Evolutionary conservation across 2,888 invertebrate species (phyloP), one percentile per base, ranked within the genome.

Genomic region (Luperina nickerlii): DNA sequence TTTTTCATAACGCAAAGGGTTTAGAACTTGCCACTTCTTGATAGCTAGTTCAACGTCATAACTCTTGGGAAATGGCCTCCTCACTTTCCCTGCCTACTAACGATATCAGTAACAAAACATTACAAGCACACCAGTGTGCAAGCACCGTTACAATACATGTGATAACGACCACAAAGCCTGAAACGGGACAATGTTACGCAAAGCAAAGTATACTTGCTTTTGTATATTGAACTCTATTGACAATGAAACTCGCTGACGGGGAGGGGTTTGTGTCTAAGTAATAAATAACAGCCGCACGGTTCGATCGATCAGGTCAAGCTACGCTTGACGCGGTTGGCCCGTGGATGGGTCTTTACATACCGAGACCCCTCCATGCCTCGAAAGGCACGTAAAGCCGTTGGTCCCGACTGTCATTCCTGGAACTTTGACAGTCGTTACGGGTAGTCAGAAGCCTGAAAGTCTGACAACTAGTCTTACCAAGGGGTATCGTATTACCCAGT

Each of bases 141-240:
- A 57, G 54, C 54, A 38, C 62, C 78, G 45, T 71, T 63, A 81
- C 45, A 57, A 51, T 54, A 62, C 83, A 82, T 78, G 83, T 82
- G 81, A 77, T 82, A 77, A 82, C 62, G 2, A n/a, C 24, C 71
- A 71, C 27, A 15, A 79, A 38, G 54, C 62, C 67, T 81, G 62
- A 82, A 81, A 81, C 81, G 81, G 82, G 81, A 82, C 70, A 48
- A 57, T 6, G 83, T 81, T 67, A 81, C 78, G 71, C 60, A 81
- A 81, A 81, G 65, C 65, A 69, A 45, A 15, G 9, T 8, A 0
- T 18, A 24, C 5, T 32, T 38, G 63, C 24, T 57, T 38, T 60
- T 76, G n/a, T 15, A 76, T n/a, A 81, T 69, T 81, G 76, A 69
- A 81, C 81, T 69, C 54, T 80, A 79, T 73, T 74, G 75, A 15